A percentile compares a stretch with the other conserved stretches of the same genome.
phyloP scores from a whole-genome alignment of 2,888 invertebrate genomes.

The Tetragnatha montana region DNA sequence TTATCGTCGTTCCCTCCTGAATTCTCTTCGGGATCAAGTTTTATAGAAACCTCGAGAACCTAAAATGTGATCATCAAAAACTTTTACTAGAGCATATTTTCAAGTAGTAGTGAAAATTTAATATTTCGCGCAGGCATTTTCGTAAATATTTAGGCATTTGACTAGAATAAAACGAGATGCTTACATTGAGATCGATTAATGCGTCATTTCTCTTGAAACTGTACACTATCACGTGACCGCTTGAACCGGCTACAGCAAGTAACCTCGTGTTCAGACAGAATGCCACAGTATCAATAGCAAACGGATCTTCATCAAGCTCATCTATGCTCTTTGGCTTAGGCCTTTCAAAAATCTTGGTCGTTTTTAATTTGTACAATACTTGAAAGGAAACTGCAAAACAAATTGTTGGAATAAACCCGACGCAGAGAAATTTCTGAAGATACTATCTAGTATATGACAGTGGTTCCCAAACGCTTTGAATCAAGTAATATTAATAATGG shows the following conservation, averaged over 20 bases:
- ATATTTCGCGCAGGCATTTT: neutral
- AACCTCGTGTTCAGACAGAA: conserved; percentile 96
- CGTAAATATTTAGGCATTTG: no score
- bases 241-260: conserved; percentile 92
- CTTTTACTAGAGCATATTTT: neutral
- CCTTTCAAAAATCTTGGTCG: conserved; percentile 92
- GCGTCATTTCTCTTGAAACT: conserved; percentile 95
- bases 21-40: conserved; percentile 83
- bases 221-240: conserved; percentile 95
- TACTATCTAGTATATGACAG: no score
- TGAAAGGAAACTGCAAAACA: conserved; percentile 86
- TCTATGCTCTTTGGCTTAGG: conserved; percentile 77
- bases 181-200: conserved; percentile 73
- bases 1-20: conserved; percentile 82
- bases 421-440: no score
- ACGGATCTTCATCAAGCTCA: conserved; percentile 86
- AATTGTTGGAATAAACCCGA: neutral
- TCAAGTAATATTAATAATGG: no score
- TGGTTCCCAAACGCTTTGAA: no score
- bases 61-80: conserved; percentile 75
- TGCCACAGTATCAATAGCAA: conserved; percentile 91
- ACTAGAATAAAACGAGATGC: conserved; percentile 63
- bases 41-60: conserved; percentile 91
- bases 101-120: neutral
- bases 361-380: conserved; percentile 97